phyloP scores from a whole-genome alignment of 2,888 invertebrate genomes.

The Tachystola acroxantha region DNA sequence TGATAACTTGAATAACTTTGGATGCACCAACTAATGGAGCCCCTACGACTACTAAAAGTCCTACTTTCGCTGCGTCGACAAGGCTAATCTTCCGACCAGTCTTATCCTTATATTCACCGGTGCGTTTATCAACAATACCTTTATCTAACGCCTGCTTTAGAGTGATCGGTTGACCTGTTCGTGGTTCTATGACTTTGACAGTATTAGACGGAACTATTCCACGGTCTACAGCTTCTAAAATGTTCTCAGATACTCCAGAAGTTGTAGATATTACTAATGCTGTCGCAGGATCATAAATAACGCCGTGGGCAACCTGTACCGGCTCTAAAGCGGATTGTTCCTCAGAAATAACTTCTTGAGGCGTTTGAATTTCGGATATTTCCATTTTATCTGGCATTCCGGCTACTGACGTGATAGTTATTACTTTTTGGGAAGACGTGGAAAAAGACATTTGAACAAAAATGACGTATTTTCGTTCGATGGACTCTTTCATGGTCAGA shows the following conservation, averaged over 20 bases:
- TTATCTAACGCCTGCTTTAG: slow-evolving; percentile 86
- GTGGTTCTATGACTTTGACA: slow-evolving; percentile 84
- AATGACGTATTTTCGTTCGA: slow-evolving; percentile 80
- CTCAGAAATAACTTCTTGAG: slow-evolving; percentile 29
- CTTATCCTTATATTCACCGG: slow-evolving; percentile 83
- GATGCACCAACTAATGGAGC: slow-evolving; percentile 86
- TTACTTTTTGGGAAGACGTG: slow-evolving; percentile 76
- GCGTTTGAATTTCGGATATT: slow-evolving; percentile 72
- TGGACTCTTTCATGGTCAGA: slow-evolving; percentile 86
- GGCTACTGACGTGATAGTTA: slow-evolving; percentile 84
- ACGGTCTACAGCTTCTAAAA: slow-evolving; percentile 86
- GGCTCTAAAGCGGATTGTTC: slow-evolving; percentile 80
- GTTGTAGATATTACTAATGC: slow-evolving; percentile 86
- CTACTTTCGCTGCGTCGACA: slow-evolving; percentile 86
- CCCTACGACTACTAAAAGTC: slow-evolving; percentile 86
- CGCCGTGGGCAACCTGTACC: slow-evolving; percentile 83
- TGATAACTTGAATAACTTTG: slow-evolving; percentile 82
- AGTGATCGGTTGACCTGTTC: slow-evolving; percentile 81
- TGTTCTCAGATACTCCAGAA: slow-evolving; percentile 83
- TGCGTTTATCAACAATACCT: slow-evolving; percentile 85
- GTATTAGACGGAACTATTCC: slow-evolving; percentile 83
- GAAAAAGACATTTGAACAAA: slow-evolving; percentile 73
- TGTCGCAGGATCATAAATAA: slow-evolving; percentile 88
- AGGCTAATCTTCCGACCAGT: slow-evolving; percentile 82
- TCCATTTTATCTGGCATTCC: slow-evolving; percentile 86